phyloP scores from a whole-genome alignment of 2,113 vertebrate species.

The Camelus bactrianus region DNA sequence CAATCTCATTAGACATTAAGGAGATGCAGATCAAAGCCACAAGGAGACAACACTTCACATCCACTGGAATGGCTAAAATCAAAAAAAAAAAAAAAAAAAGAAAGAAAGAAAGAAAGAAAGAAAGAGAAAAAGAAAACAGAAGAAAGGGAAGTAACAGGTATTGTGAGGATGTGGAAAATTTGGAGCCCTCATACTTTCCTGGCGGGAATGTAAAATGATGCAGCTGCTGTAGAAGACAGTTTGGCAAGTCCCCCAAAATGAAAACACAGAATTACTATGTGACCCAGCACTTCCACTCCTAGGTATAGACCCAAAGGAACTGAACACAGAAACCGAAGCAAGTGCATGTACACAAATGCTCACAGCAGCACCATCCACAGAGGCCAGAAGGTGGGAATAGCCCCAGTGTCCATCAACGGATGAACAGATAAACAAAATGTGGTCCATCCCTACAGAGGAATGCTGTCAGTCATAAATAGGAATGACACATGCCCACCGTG shows the following conservation, averaged over 20 bases:
- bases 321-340: neutral
- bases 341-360: fast-evolving
- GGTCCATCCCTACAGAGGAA: fast-evolving
- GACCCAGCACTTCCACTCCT: neutral
- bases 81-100: too few relatives aligned
- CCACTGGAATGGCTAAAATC: neutral
- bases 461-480: too few relatives aligned
- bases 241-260: neutral
- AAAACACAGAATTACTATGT: too few relatives aligned
- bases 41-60: neutral
- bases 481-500: fast-evolving
- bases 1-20: neutral
- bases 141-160: neutral
- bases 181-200: neutral
- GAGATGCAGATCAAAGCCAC: too few relatives aligned
- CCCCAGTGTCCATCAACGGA: neutral
- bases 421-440: fast-evolving
- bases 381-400: fast-evolving
- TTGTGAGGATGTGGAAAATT: neutral
- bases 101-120: too few relatives aligned
- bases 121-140: too few relatives aligned
- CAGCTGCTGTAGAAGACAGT: neutral
- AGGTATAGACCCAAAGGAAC: neutral
- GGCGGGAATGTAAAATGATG: neutral
- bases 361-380: neutral